phyloP scores from a whole-genome alignment of 2,113 vertebrate species.

The Sterna hirundo region DNA sequence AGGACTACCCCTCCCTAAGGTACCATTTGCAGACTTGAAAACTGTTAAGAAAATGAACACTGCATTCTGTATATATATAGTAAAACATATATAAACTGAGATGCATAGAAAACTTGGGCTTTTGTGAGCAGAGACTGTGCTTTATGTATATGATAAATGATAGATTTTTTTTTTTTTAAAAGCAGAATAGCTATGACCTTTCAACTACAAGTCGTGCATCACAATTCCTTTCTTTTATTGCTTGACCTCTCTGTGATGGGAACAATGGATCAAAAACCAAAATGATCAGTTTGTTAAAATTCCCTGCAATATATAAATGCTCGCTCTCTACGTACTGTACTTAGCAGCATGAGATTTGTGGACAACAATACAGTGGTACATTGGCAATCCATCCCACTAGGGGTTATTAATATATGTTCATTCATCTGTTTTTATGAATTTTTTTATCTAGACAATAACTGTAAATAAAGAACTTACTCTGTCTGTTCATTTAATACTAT shows the following conservation, averaged over 20 bases:
- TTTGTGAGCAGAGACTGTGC: conserved; percentile 72
- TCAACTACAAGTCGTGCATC: conserved; percentile 67
- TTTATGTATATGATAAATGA: conserved; percentile 68
- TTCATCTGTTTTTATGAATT: conserved; percentile 99
- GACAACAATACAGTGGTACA: conserved; percentile 89
- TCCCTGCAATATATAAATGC: conserved; percentile 92
- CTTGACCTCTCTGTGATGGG: conserved; percentile 78
- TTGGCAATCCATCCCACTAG: conserved; percentile 93
- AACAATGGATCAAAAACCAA: conserved; percentile 72
- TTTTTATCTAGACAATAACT: conserved; percentile 99
- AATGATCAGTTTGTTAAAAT: conserved; percentile 79
- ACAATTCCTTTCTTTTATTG: conserved; percentile 70
- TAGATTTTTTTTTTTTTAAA: conserved; percentile 44
- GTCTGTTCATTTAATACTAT: conserved; percentile 99
- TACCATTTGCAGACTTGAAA: conserved; percentile 71
- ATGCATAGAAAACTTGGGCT: conserved; percentile 67
- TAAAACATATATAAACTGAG: conserved; percentile 67
- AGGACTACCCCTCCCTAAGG: conserved; percentile 69
- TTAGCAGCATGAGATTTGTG: conserved; percentile 98
- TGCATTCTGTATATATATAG: conserved; percentile 77
- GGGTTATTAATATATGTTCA: conserved; percentile 96
- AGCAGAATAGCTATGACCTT: conserved; percentile 63
- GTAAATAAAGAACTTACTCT: conserved; percentile 99
- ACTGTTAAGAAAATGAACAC: conserved; percentile 76
- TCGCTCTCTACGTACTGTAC: conserved; percentile 91